Evolutionary conservation across 2,888 invertebrate genomes (phyloP).

Genomic region (Papilio demoleus): DNA sequence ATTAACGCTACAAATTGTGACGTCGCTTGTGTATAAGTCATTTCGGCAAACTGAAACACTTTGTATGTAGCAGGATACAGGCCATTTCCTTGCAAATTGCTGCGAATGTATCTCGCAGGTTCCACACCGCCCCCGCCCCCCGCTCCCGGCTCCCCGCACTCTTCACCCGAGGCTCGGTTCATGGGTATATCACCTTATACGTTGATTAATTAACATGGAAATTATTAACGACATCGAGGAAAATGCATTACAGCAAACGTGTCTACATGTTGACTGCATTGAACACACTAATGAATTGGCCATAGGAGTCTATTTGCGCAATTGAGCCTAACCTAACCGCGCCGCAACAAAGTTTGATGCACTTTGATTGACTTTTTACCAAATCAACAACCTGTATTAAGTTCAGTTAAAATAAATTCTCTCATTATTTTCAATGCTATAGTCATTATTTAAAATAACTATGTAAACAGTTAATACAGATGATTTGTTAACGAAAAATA

Average conservation of each 20-base stretch:
- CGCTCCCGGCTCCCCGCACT: background rate
- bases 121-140: background rate
- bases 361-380: no score
- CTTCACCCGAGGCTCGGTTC: background rate
- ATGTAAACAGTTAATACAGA: no score
- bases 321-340: no score
- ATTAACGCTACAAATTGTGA: background rate
- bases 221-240: slow-evolving; percentile 34
- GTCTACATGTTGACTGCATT: slow-evolving; percentile 30
- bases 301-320: background rate
- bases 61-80: slow-evolving; percentile 31
- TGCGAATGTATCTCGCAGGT: background rate
- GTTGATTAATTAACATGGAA: slow-evolving; percentile 39
- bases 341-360: no score
- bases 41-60: slow-evolving; percentile 20
- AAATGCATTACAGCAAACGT: slow-evolving; percentile 26
- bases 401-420: no score
- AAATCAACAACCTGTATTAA: no score
- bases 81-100: slow-evolving; percentile 28
- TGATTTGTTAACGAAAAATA: no score
- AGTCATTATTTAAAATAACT: no score
- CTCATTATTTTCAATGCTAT: no score
- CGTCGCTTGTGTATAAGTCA: background rate
- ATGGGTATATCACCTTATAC: slow-evolving; percentile 38
- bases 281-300: background rate